Conservation (phyloP, 35 echinoderm and acorn worm genomes). For the Hemicentrotus pulcherrimus region DNA sequence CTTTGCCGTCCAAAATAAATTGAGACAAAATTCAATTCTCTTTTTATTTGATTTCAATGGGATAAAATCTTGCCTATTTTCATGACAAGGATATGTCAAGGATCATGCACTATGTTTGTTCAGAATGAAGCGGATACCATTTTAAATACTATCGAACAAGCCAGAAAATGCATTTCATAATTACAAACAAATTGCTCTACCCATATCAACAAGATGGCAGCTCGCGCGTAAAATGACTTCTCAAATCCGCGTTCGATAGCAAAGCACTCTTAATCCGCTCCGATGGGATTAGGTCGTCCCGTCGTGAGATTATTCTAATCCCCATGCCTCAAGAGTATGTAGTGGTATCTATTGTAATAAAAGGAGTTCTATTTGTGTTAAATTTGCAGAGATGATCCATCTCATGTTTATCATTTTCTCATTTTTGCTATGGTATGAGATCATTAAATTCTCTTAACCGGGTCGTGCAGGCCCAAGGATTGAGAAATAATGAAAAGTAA, state of each 20-base stretch:
- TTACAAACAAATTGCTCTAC: background rate
- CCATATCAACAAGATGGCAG: background rate
- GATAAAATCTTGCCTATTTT: too few species aligned
- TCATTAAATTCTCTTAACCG: too few species aligned
- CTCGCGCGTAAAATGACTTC: background rate
- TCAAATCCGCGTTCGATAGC: background rate
- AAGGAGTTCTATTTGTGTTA: background rate
- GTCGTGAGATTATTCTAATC: background rate
- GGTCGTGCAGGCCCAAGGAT: background rate
- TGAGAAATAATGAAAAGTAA: background rate
- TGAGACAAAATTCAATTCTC: too few species aligned
- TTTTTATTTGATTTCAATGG: too few species aligned
- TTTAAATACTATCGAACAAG: background rate
- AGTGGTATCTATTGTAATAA: background rate
- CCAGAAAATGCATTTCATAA: background rate
- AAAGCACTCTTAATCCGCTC: background rate
- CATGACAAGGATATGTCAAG: background rate
- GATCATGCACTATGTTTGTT: background rate
- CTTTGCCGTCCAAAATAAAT: too few species aligned
- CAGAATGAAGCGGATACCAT: background rate
- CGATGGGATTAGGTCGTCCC: background rate
- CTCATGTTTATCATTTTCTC: background rate
- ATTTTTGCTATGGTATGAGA: too few species aligned
- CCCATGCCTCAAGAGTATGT: background rate
- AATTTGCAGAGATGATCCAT: background rate